phyloP scores from a whole-genome alignment of 1,140 invertebrate species.

The Mercenaria mercenaria region DNA sequence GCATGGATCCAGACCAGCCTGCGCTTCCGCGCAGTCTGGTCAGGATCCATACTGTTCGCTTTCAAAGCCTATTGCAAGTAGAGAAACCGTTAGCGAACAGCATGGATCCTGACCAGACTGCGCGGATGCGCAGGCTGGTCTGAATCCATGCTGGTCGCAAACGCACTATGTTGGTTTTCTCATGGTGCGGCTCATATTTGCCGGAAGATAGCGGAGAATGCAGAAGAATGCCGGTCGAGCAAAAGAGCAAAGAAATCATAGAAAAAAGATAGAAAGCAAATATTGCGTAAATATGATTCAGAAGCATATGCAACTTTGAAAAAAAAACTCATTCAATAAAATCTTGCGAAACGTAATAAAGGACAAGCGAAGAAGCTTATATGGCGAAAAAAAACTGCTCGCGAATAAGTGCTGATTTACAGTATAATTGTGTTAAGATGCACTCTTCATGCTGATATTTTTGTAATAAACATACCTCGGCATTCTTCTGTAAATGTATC shows the following conservation, averaged over 20 bases:
- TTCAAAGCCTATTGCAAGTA: no score
- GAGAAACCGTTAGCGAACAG: no score
- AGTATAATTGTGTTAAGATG: slow-evolving; percentile 10
- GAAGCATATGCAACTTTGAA: neutral
- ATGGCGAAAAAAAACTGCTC: neutral
- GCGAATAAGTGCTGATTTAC: neutral
- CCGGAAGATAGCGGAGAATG: neutral
- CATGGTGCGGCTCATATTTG: no score
- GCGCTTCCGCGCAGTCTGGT: no score
- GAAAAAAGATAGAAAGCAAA: no score
- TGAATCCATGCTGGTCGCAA: no score
- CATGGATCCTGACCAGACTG: no score
- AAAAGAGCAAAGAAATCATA: neutral
- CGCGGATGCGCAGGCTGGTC: no score
- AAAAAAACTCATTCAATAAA: neutral
- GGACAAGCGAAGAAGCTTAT: neutral
- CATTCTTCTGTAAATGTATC: slow-evolving; percentile 51
- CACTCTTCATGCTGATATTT: slow-evolving; percentile 15
- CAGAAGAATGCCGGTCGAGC: neutral
- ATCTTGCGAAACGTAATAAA: neutral
- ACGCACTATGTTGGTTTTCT: no score
- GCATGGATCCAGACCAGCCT: no score
- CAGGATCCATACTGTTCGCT: no score
- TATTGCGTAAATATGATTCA: no score
- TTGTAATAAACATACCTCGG: slow-evolving; percentile 31